Base-by-base conservation (phyloP, 2,888 invertebrate species). In the Cheilosia urbana region DNA sequence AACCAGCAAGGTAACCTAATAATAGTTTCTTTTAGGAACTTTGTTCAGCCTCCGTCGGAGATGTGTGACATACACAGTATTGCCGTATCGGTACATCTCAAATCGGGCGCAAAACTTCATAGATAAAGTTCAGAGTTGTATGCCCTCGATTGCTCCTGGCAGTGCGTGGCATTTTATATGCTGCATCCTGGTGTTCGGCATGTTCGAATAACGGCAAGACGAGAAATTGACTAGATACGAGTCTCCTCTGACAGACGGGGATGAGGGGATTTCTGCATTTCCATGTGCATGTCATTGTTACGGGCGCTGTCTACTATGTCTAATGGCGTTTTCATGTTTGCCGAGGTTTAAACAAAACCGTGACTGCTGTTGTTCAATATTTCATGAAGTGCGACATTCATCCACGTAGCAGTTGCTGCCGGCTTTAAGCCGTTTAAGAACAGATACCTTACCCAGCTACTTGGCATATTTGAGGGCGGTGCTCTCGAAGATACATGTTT, bases 301-400 rank as follows among this genome's bases (percentile, higher is more conserved):
- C 37, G 13, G 4, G n/a, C 13, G 13, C 21, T 60, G 58, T 65
- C 13, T 37, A 37, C 34, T 9, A 13, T n/a, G 51, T 13, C 42
- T 68, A 68, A 68, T 68, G 53, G 66, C n/a, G 24, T 68, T 68
- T 55, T 27, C 53, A 55, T 68, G 66, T 68, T 55, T 42, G 17
- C 17, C 13, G 37, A 30, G 30, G 53, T 30, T 55, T 40, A 40
- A 47, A 27, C 66, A 55, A 68, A 68, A 68, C 55, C 51, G 42
- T 63, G 63, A 66, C 42, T 53, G 47, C 47, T 45, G 45, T 30
- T 47, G 15, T 27, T 68, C 24, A 55, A 53, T 40, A 68, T 53
- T 68, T 55, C n/a, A 55, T 27, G 40, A 13, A 37, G 53, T 13
- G 21, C 24, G 21, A 21, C 51, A 51, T 3, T 40, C n/a, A 40